Base-by-base conservation (phyloP, 2,888 invertebrate species). In the Cantharis rustica region DNA sequence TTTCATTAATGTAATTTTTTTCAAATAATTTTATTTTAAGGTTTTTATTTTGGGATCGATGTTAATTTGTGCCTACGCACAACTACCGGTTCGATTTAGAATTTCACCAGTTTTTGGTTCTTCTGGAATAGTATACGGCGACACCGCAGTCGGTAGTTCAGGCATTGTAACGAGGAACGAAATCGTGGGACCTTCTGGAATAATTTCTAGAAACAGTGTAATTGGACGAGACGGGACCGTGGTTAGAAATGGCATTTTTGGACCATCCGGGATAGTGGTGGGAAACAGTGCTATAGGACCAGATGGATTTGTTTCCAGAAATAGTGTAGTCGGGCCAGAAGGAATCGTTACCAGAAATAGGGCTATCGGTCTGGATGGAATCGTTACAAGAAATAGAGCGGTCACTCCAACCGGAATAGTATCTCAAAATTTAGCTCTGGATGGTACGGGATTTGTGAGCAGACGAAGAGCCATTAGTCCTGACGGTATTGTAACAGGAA, bases 261-360 rank as follows among this genome's bases (percentile, higher is more conserved):
- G 78, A 63, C 76, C 79, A 10, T 70, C 77, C 20, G 79, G 79
- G 11, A 72, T 47, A 26, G 79, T 75, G 1, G 75, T 70, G 62
- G 76, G 75, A 76, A 74, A 75, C 15, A 76, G 75, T 20, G 75
- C 72, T n/a, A 71, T 76, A 10, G 76, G 76, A 69, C 76, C 75
- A 16, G 76, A 74, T n/a, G 79, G 79, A 70, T 69, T 75, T 17
- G 69, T 63, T 31, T 72, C 66, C 31, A 71, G 27, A 20, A 66
- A 66, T 66, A 23, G 64, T 13, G 13, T 16, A 4, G 63, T 17
- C 1, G 23, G 73, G 9, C 62, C 68, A 10, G 23, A 69, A 10
- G 73, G 73, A 17, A 61, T 20, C 11, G 27, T 68, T 20, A 69
- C 68, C 16, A 61, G 62, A 16, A 61, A 69, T 69, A 68, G 69